Base-by-base conservation (phyloP, 2,113 vertebrate species). In the Henicopernis longicauda region DNA sequence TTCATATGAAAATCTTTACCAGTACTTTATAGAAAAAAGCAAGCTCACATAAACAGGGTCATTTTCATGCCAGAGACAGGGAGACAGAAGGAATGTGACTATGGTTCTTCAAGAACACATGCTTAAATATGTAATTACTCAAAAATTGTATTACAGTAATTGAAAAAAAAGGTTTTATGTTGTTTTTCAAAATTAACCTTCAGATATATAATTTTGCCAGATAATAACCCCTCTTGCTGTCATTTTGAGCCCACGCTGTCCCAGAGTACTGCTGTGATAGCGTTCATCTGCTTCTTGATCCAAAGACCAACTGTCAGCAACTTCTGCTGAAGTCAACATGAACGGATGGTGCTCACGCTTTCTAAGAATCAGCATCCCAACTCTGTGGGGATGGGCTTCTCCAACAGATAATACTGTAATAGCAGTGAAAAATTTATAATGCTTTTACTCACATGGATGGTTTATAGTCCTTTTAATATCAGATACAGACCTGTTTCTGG, bases 271-370 rank as follows among this genome's bases (percentile, higher is more conserved):
- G 34, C 38, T 76, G 19, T 52, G 31, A 26, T 12, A 26, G 31
- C 23, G 49, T 54, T 76, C 44, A 19, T 74, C 61, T 74, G 54
- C 42, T 84, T 40, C 31, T 32, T 58, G 12, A 40, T 58, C 16
- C 0, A 3, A 80, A 13, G 42, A 40, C 10, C 19, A 55, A 36
- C 13, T 7, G 29, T 73, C 55, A 86, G 58, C 34, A 82, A 17
- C 11, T 89, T 94, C 70, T 81, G 65, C 54, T 44, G 40, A 84
- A 63, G 50, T 57, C 59, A 82, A 3, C 4, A 18, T 0, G 4
- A 77, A 31, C 0, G 4, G 2, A 1, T 45, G 34, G 6, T 1
- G 2, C 7, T 79, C 25, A 11, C 36, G 16, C 36, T 63, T 50
- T 86, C 58, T 34, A 32, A 55, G 34, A 62, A 50, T 65, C 34